Conservation (phyloP, 2,888 invertebrate species). For the Agrochola lota region DNA sequence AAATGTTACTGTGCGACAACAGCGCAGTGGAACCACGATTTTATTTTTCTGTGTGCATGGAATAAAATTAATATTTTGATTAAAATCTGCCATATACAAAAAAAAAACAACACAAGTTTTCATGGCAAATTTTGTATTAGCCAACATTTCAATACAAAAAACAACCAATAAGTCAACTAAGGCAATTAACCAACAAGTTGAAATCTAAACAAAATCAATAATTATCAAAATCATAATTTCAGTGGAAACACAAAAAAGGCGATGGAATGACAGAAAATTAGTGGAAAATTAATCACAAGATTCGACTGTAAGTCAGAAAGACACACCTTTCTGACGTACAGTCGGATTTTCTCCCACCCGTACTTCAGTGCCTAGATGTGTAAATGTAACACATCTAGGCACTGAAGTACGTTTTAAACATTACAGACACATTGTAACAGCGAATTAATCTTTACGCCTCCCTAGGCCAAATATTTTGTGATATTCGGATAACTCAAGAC, state of each 20-base stretch:
- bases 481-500: no score
- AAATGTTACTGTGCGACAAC: not conserved
- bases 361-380: no score
- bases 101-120: no score
- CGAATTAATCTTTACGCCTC: no score
- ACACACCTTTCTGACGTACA: no score
- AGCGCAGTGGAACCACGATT: not conserved
- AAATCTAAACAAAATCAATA: not conserved
- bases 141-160: no score
- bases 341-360: no score
- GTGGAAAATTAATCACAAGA: not conserved
- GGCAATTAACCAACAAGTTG: not conserved
- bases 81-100: not conserved
- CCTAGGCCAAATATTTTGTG: no score
- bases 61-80: not conserved
- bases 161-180: not conserved
- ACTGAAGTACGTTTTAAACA: not conserved
- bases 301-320: not conserved
- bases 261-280: not conserved
- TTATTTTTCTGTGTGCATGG: not conserved
- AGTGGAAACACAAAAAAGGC: not conserved
- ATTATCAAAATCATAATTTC: not conserved
- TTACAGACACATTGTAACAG: not conserved
- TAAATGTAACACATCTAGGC: not conserved
- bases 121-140: no score